These are phyloP conservation scores for Zaprionus inermis DNA, from an alignment of 1,140 invertebrate genomes.

Conservation along the genomic window DNA sequence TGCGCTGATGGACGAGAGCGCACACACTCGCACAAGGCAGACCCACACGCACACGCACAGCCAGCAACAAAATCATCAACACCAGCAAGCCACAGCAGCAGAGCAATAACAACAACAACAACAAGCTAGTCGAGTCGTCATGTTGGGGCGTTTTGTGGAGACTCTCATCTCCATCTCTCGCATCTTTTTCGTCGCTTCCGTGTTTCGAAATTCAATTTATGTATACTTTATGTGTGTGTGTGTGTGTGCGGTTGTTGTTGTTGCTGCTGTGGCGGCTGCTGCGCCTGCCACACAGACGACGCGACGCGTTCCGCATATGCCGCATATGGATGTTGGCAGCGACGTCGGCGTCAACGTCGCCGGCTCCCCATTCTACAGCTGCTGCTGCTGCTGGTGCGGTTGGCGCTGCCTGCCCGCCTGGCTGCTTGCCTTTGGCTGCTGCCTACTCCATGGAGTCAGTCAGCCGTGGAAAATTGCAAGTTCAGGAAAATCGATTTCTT, in stretches of 20 bases:
- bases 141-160: conserved; percentile 52
- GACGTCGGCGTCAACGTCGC: conserved; percentile 13
- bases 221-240: conserved; percentile 65
- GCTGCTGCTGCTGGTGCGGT: conserved; percentile 18
- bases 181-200: conserved; percentile 61
- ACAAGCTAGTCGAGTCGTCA: conserved; percentile 30
- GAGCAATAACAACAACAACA: conserved; percentile 34
- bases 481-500: conserved; percentile 79
- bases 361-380: conserved; percentile 30
- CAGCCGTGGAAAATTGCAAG: conserved; percentile 73
- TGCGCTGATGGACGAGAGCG: conserved; percentile 36
- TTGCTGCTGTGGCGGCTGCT: conserved; percentile 8
- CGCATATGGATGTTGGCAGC: conserved; percentile 32
- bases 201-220: conserved; percentile 81
- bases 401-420: conserved; percentile 12
- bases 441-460: conserved; percentile 57
- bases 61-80: conserved; percentile 49
- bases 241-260: background rate
- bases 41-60: conserved; percentile 10
- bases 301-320: conserved; percentile 45
- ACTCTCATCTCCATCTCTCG: conserved; percentile 39
- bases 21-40: conserved; percentile 29
- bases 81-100: conserved; percentile 48
- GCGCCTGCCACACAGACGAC: conserved; percentile 28
- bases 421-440: conserved; percentile 14